phyloP scores from a whole-genome alignment of 1,140 invertebrate genomes.

The Tetramorium alpestre region DNA sequence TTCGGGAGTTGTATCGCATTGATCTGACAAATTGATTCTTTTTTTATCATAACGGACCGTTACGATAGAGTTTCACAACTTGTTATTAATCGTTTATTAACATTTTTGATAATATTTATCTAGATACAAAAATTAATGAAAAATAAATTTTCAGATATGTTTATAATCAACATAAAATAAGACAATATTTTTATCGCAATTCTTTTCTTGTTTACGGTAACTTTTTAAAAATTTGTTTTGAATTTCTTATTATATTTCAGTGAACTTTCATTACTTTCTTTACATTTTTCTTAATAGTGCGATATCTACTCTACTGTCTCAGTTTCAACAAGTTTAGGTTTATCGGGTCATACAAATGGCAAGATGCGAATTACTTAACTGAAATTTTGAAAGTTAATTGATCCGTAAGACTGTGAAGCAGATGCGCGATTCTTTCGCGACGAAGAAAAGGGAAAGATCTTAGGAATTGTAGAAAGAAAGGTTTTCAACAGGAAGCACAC shows the following conservation, averaged over 20 bases:
- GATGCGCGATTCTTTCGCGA: neutral
- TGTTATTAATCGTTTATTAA: neutral
- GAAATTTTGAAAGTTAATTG: slow-evolving; percentile 11
- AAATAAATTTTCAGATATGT: neutral
- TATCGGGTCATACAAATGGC: neutral
- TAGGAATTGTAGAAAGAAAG: neutral
- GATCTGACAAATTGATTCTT: slow-evolving; percentile 20
- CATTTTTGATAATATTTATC: neutral
- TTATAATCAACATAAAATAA: neutral
- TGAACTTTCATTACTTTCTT: neutral
- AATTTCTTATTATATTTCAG: neutral
- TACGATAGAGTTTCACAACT: neutral
- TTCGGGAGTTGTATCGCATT: neutral
- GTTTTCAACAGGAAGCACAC: slow-evolving; percentile 1
- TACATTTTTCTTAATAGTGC: neutral
- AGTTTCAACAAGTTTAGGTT: neutral
- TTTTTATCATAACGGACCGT: neutral
- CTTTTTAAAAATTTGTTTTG: neutral
- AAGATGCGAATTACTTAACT: slow-evolving; percentile 9
- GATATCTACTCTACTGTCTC: neutral
- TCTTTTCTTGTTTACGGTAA: neutral
- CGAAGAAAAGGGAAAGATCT: neutral
- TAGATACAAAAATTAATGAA: neutral
- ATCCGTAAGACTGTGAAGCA: neutral
- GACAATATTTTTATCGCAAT: neutral